Evolutionary conservation across 2,113 vertebrate genomes (phyloP), one percentile per base, ranked within the genome.

Genomic region (Zeus faber): DNA sequence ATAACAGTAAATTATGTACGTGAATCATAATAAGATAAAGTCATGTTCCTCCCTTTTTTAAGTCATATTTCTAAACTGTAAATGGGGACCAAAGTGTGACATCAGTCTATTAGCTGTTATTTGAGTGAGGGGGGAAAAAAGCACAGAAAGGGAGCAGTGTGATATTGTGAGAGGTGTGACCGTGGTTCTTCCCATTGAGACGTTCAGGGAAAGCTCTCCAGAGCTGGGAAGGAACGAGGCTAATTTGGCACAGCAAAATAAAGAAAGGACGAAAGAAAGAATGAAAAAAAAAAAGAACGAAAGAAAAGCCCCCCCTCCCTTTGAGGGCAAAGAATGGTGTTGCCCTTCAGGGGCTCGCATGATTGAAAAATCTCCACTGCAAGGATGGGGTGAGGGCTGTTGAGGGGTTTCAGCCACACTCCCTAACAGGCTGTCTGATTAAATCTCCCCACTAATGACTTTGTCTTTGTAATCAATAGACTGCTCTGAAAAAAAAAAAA

Each of bases 341-440:
- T n/a, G n/a, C n/a, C n/a, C n/a, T n/a, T n/a, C n/a, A n/a, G 31
- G 47, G 62, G 67, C 74, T 49, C 41, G 63, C 14, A 0, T 68
- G 78, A 87, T 57, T 84, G 83, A 87, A 87, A 82, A 80, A 84
- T 48, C 70, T 82, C 78, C 69, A 66, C 61, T 55, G 72, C 75
- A 70, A 80, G 70, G 62, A 51, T 22, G 39, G 40, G 52, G 43
- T 62, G 53, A n/a, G 11, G 17, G 0, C 43, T 9, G 14, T 21
- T 8, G 44, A 44, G 62, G 60, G 21, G 5, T 44, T 4, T 41
- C 31, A 41, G 40, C 13, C 3, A 76, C 77, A 74, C 68, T 84
- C 76, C 76, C 86, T 84, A 86, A 87, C 84, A 83, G 82, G 78
- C 70, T 81, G 80, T 77, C 73, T 74, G 80, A 84, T 84, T 77